Percentiles rank a stretch among this genome's conserved stretches.
These are phyloP conservation scores for Parascotia fuliginaria DNA, from an alignment of 2,888 invertebrate species.

Conservation along the genomic window DNA sequence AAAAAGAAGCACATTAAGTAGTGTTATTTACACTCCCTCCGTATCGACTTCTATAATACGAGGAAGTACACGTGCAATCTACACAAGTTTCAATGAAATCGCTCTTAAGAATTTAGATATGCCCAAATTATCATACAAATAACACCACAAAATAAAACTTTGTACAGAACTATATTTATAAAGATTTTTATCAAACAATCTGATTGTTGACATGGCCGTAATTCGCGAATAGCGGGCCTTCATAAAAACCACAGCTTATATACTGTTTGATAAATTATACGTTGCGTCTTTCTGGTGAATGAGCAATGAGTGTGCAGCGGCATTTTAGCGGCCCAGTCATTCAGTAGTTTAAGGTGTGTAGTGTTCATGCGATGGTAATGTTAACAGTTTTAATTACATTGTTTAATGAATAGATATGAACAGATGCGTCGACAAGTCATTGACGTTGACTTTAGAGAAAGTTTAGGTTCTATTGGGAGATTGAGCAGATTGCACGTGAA, in stretches of 20 bases:
- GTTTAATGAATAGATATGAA: slow-evolving; percentile 56
- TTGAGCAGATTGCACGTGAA: too few relatives aligned
- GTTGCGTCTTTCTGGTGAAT: slow-evolving; percentile 38
- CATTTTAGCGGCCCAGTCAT: slow-evolving; percentile 47
- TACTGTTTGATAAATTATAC: slow-evolving; percentile 43
- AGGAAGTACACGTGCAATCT: too few relatives aligned
- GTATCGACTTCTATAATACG: too few relatives aligned
- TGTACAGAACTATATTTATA: too few relatives aligned
- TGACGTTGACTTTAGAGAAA: slow-evolving; percentile 30
- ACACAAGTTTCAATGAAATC: too few relatives aligned
- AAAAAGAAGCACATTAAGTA: too few relatives aligned
- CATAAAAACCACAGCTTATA: slow-evolving; percentile 22
- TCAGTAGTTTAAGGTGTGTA: slow-evolving; percentile 27
- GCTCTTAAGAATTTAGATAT: too few relatives aligned
- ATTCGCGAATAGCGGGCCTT: neutral
- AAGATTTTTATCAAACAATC: too few relatives aligned
- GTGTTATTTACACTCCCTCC: too few relatives aligned
- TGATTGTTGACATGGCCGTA: too few relatives aligned
- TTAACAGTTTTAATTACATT: slow-evolving; percentile 63
- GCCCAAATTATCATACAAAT: too few relatives aligned
- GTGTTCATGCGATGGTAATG: slow-evolving; percentile 43
- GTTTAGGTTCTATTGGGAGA: slow-evolving; percentile 15
- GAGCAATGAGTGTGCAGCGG: slow-evolving; percentile 37
- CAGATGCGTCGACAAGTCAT: slow-evolving; percentile 40
- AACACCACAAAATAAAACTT: too few relatives aligned